Conservation (phyloP, 2,888 invertebrate genomes). For the Furcula furcula region DNA sequence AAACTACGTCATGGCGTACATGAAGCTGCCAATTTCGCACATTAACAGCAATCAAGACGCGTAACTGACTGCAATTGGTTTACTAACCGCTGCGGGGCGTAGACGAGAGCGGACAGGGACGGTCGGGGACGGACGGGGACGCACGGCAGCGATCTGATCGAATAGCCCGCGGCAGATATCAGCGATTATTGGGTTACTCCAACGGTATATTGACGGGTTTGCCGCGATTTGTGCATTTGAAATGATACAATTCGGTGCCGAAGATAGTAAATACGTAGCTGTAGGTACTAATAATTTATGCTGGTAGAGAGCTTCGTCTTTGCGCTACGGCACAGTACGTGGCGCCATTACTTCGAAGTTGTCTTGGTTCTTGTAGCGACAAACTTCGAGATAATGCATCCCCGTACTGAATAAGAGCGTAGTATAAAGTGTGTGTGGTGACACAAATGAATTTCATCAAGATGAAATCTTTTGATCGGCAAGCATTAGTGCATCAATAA, state of each 20-base stretch:
- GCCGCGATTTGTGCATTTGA: neutral
- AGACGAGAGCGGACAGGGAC: neutral
- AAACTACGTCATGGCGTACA: neutral
- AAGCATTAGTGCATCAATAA: too few species aligned
- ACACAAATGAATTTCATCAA: too few species aligned
- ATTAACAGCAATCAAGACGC: conserved; percentile 5
- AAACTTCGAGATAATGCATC: too few species aligned
- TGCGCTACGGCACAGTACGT: too few species aligned
- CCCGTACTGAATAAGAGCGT: too few species aligned
- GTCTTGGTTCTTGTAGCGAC: too few species aligned
- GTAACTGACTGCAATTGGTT: conserved; percentile 4
- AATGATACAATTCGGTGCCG: neutral
- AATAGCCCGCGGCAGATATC: neutral
- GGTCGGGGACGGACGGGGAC: neutral
- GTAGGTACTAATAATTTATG: neutral
- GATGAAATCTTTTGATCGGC: too few species aligned
- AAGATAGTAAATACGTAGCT: neutral
- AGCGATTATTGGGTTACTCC: neutral
- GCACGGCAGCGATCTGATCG: neutral
- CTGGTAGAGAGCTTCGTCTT: too few species aligned
- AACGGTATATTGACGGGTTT: neutral
- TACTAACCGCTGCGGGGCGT: neutral
- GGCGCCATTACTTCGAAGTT: too few species aligned
- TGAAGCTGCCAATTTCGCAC: neutral
- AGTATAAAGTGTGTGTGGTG: too few species aligned